Base-by-base conservation (phyloP, 2,888 invertebrate species). In the Aphelenchoides bicaudatus region DNA sequence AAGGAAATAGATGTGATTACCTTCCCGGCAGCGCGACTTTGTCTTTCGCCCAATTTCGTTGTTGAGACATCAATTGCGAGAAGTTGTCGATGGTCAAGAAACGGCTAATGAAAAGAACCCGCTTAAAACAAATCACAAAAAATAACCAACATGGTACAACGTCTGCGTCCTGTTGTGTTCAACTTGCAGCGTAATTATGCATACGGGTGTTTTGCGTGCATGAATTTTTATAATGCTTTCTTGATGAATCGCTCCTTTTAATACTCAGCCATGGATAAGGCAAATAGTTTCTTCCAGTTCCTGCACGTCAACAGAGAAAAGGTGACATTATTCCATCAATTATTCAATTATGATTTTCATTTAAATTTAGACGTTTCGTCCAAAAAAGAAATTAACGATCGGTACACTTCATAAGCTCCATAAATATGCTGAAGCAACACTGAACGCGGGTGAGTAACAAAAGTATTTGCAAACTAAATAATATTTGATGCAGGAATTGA, bases 331-430 rank as follows among this genome's bases (percentile, higher is more conserved):
- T 34, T 34, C n/a, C 34, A 10, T 43, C 8, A 16, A 47, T 16
- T 28, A 30, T n/a, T 13, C 10, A 19, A 49, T 47, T 1, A 6
- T 39, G 1, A 10, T 31, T 30, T 30, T 31, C 2, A 8, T 39
- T 1, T 27, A 23, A 31, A 67, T 73, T 39, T 73, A 91, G 90
- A 91, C 91, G 25, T 91, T 91, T 80, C 84, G 88, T 59, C 90
- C 90, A 4, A 90, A 88, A 80, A 91, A 91, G 79, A 86, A 86
- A 66, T 89, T 91, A 80, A 86, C 88, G 49, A 88, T 88, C 54
- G 91, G 91, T 3, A 91, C 91, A 5, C 83, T 90, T 67, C 84
- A 89, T 80, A 88, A 89, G 51, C 82, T 91, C 28, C 88, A 91
- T 78, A 91, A 91, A 80, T 89, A 90, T 75, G 91, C 91, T 0